Conservation (phyloP, 2,888 invertebrate species). For the Lithophane socia region DNA sequence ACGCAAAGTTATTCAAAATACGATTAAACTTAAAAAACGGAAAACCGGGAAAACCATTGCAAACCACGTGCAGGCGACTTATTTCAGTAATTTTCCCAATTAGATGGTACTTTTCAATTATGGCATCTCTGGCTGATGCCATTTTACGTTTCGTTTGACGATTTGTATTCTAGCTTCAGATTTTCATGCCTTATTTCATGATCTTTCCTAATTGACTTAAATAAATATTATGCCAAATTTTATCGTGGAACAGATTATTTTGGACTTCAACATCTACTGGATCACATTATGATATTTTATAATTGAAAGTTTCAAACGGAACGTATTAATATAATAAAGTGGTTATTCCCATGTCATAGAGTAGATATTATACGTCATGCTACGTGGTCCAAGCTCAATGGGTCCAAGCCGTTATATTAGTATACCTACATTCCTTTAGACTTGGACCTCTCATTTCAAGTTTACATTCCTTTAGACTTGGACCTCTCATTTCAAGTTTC, state of each 20-base stretch:
- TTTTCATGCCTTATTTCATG: not conserved
- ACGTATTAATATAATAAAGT: constrained; percentile 9
- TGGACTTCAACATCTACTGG: not conserved
- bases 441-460: no score
- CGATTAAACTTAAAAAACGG: not conserved
- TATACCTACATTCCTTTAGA: no score
- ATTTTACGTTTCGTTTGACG: constrained; percentile 35
- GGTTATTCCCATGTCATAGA: constrained; percentile 47
- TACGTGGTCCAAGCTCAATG: not conserved
- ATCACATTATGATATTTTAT: not conserved
- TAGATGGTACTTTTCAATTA: not conserved
- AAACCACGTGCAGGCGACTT: no score
- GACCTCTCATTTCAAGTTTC: not conserved
- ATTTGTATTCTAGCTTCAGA: not conserved
- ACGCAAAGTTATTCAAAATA: not conserved
- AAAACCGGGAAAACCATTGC: not conserved
- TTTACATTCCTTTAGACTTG: no score
- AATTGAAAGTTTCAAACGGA: constrained; percentile 4
- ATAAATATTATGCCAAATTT: not conserved
- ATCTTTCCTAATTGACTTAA: not conserved
- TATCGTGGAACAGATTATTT: not conserved
- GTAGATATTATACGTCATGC: constrained; percentile 37
- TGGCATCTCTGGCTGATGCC: not conserved
- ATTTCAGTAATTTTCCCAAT: constrained; percentile 11
- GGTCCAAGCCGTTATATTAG: no score